Conservation (phyloP, 2,888 invertebrate species). For the Linnaemya tessellans region DNA sequence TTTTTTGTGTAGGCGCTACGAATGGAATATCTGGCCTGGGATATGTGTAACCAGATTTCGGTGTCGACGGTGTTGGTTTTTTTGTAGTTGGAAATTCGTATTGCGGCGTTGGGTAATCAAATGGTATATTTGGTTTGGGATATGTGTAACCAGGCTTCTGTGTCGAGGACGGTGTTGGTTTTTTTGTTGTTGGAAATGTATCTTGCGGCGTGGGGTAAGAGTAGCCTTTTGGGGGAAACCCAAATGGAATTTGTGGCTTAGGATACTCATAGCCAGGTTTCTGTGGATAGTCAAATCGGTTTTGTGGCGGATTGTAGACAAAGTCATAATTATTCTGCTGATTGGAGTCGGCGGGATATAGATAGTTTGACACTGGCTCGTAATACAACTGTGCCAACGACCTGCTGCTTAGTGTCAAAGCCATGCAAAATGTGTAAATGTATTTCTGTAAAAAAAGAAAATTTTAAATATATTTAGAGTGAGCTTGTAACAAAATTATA, state of each 20-base stretch:
- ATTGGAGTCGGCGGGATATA: conserved; percentile 39
- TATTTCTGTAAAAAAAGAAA: conserved; percentile 48
- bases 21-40: conserved; percentile 76
- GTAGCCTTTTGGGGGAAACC: conserved; percentile 69
- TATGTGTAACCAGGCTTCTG: conserved; percentile 73
- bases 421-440: conserved; percentile 73
- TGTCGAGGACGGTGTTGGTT: conserved; percentile 3
- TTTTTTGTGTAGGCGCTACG: conserved; percentile 57
- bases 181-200: conserved; percentile 42
- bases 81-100: conserved; percentile 71
- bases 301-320: conserved; percentile 53
- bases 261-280: conserved; percentile 77
- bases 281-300: conserved; percentile 46
- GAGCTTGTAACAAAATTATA: too few species aligned
- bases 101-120: conserved; percentile 75
- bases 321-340: conserved; percentile 56
- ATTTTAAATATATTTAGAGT: too few species aligned
- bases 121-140: conserved; percentile 44
- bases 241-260: conserved; percentile 74
- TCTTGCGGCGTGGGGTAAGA: conserved; percentile 57
- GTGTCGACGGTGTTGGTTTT: conserved; percentile 53
- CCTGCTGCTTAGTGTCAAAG: conserved; percentile 73
- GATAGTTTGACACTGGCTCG: conserved; percentile 63
- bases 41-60: conserved; percentile 75
- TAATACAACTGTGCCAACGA: conserved; percentile 71